phyloP scores from a whole-genome alignment of 2,113 vertebrate genomes.

The mouse (Mus musculus) region GRCm39 chr14:55521501-55522000 shows the following conservation, averaged over 20 bases:
- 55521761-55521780: not conserved
- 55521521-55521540: not conserved
- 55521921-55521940: slow-evolving; percentile 52
- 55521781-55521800: not conserved
- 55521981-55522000: not conserved
- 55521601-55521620: not conserved
- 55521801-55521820: slow-evolving; percentile 71
- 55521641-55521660: slow-evolving; percentile 54
- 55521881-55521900: slow-evolving; percentile 67
- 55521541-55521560: not conserved
- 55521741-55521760: too few species aligned
- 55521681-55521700: slow-evolving; percentile 14
- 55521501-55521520: not conserved
- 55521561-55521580: not conserved
- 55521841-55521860: slow-evolving; percentile 56
- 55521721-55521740: slow-evolving; percentile 59
- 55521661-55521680: slow-evolving; percentile 43
- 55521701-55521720: not conserved
- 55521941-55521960: slow-evolving; percentile 60
- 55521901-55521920: slow-evolving; percentile 70
- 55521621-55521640: not conserved
- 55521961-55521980: slow-evolving; percentile 7
- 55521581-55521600: not conserved
- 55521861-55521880: slow-evolving; percentile 56
- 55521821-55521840: slow-evolving; percentile 51